These are phyloP conservation scores for Parapristionchus giblindavisi DNA, from an alignment of 2,888 invertebrate genomes.

Conservation along the genomic window DNA sequence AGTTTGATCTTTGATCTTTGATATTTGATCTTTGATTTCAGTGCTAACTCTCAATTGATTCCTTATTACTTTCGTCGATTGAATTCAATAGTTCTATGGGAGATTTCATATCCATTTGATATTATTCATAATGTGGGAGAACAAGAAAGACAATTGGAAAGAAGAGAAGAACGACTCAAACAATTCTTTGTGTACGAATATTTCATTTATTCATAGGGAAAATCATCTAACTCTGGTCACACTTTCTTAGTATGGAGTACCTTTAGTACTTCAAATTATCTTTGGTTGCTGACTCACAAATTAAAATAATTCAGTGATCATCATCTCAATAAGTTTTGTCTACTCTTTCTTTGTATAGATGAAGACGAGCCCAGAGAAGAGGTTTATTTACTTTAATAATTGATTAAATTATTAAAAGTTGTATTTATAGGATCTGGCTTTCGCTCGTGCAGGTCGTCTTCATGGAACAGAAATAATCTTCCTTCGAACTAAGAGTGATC, in stretches of 20 bases:
- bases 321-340: slow-evolving; percentile 30
- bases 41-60: slow-evolving; percentile 5
- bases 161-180: slow-evolving; percentile 22
- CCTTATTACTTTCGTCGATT: slow-evolving; percentile 36
- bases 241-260: not conserved
- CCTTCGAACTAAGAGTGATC: slow-evolving; percentile 13
- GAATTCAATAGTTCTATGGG: slow-evolving; percentile 32
- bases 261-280: not conserved
- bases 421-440: slow-evolving; percentile 22
- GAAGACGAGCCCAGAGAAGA: slow-evolving; percentile 24
- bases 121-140: slow-evolving; percentile 14
- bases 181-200: slow-evolving; percentile 20
- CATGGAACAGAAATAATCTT: slow-evolving; percentile 33
- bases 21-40: not conserved
- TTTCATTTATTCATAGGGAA: too few species aligned
- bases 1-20: not conserved
- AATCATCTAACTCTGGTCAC: not conserved
- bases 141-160: slow-evolving; percentile 25
- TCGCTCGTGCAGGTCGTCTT: slow-evolving; percentile 15
- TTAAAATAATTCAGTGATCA: slow-evolving; percentile 28
- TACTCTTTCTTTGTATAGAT: slow-evolving; percentile 33
- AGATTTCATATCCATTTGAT: slow-evolving; percentile 39
- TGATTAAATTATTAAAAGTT: not conserved
- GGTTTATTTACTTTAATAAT: not conserved
- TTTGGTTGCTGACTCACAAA: not conserved